These are phyloP conservation scores for Drosophila carrolli DNA, from an alignment of 1,140 invertebrate genomes.

Conservation along the genomic window DNA sequence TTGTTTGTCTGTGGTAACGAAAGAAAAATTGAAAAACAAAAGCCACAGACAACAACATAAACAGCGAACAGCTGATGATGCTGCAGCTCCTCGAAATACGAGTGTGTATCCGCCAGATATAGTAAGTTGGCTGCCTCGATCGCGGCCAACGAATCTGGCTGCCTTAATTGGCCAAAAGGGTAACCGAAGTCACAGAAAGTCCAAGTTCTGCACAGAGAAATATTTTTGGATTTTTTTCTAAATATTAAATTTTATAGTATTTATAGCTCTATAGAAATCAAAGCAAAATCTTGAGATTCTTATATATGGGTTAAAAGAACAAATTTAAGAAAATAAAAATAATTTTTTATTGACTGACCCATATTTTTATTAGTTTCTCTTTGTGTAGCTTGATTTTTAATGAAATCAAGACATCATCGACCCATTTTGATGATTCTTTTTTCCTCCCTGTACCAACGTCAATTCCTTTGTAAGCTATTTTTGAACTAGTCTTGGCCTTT, in stretches of 20 bases:
- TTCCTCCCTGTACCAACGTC: constrained; percentile 14
- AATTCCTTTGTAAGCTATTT: constrained; percentile 56
- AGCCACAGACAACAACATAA: constrained; percentile 64
- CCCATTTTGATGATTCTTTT: constrained; percentile 14
- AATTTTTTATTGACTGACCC: no score
- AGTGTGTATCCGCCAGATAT: constrained; percentile 64
- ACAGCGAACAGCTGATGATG: constrained; percentile 72
- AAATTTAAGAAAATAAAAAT: neutral
- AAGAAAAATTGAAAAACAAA: constrained; percentile 56
- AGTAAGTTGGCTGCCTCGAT: constrained; percentile 42
- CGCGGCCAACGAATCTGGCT: constrained; percentile 38
- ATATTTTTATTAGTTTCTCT: neutral
- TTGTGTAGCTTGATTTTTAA: neutral
- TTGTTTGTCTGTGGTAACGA: constrained; percentile 47
- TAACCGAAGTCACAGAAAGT: constrained; percentile 28
- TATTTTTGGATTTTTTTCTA: neutral
- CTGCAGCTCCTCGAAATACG: constrained; percentile 7
- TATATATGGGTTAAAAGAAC: neutral
- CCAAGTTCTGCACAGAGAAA: constrained; percentile 13
- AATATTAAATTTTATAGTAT: neutral
- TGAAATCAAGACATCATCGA: constrained; percentile 8
- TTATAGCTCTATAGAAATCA: no score
- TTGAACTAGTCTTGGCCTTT: constrained; percentile 51
- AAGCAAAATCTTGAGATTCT: no score
- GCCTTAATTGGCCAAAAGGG: constrained; percentile 65